A percentile compares a stretch with the other conserved stretches of the same genome.
Conservation (phyloP, 2,113 vertebrate genomes). For the Orycteropus afer region DNA sequence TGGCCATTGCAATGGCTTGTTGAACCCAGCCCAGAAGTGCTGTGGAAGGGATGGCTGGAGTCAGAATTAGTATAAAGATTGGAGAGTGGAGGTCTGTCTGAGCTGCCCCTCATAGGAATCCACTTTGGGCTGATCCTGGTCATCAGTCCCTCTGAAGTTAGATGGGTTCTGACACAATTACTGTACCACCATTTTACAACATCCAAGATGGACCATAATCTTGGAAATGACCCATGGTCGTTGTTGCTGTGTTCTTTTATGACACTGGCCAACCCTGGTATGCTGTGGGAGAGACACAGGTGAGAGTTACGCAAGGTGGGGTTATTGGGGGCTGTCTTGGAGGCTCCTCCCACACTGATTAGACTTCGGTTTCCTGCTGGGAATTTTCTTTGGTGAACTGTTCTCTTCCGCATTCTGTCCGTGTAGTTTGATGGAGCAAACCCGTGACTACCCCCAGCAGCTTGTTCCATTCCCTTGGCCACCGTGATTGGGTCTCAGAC, state of each 20-base stretch:
- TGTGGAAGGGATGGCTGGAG: too few species aligned
- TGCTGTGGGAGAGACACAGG: not conserved
- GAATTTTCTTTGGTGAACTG: not conserved
- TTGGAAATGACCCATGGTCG: not conserved
- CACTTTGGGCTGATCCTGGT: too few species aligned
- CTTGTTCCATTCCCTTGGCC: not conserved
- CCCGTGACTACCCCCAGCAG: accelerated
- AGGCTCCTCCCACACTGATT: not conserved
- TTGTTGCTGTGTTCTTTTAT: not conserved
- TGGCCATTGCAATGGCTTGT: too few species aligned
- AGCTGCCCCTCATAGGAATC: too few species aligned
- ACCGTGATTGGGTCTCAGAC: not conserved
- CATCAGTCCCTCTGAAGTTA: too few species aligned
- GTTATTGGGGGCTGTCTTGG: not conserved
- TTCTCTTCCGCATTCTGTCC: not conserved
- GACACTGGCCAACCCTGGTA: not conserved
- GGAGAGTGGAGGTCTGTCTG: too few species aligned
- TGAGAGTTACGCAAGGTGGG: not conserved
- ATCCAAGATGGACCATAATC: not conserved
- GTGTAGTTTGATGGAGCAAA: not conserved
- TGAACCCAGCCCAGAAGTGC: too few species aligned
- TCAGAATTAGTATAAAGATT: too few species aligned
- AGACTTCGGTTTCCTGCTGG: not conserved
- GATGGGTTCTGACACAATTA: too few species aligned
- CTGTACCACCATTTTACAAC: too few species aligned